Evolutionary conservation across 2,888 invertebrate genomes (phyloP), one percentile per base, ranked within the genome.

Genomic region (Drepana falcataria): DNA sequence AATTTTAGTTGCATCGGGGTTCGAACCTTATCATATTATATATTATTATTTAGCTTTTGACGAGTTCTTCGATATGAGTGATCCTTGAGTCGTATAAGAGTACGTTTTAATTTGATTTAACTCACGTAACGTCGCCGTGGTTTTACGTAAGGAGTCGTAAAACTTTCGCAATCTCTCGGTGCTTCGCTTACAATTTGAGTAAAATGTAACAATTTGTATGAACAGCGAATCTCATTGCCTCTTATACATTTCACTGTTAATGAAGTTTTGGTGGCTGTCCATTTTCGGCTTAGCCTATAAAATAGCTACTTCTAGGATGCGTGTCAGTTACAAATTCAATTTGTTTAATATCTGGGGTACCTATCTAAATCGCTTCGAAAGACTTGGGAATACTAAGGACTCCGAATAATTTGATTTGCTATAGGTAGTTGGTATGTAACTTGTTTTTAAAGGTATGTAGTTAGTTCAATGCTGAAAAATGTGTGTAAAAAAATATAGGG

Each of bases 201-300:
- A 51, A 51, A 51, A 41, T 51, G 51, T 51, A 33, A 51, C 51
- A 51, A 40, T 51, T 51, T 51, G 40, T 51, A 41, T 41, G 51
- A 51, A 34, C 4, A 6, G 40, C 40, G 33, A 40, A 40, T 34
- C 40, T 51, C 40, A 41, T 5, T 6, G 9, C 37, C 37, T 37
- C 40, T 40, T 51, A 40, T 21, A 51, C 40, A 35, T 37, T 40
- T 33, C 33, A 37, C 21, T 49, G 49, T 37, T 49, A 49, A 49
- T 49, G n/a, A 37, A 21, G 35, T 37, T 49, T 21, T 41, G 7
- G 40, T 5, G 6, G 40, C 4, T 4, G 7, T 6, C 21, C 4
- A 48, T 48, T 21, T 48, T 48, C 34, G 7, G 2, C 4, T 49
- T 3, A 9, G 9, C 44, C 44, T 9, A 44, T 44, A 44, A 9